A percentile compares a stretch with the other conserved stretches of the same genome.
phyloP scores from a whole-genome alignment of 2,797 vertebrate species.

The Leptoclinus maculatus region DNA sequence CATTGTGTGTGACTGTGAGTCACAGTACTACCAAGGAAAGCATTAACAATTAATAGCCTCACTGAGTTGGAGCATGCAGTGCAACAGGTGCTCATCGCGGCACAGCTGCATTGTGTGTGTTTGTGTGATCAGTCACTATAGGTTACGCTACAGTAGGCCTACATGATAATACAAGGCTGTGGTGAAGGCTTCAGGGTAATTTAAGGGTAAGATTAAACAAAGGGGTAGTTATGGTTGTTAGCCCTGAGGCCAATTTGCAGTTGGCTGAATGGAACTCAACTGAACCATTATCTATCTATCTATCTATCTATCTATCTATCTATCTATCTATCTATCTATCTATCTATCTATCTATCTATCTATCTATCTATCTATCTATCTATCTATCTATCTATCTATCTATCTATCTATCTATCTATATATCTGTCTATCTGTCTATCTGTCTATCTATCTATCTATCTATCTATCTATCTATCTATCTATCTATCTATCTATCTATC shows the following conservation, averaged over 20 bases:
- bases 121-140: constrained; percentile 48
- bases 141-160: constrained; percentile 62
- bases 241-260: not conserved
- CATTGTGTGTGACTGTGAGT: not conserved
- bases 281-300: not conserved
- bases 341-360: not conserved
- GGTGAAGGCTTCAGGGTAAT: constrained; percentile 39
- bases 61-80: constrained; percentile 78
- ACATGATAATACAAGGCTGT: constrained; percentile 46
- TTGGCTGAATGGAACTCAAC: constrained; percentile 9
- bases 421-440: not conserved
- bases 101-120: constrained; percentile 67
- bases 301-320: not conserved
- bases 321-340: not conserved
- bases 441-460: not conserved
- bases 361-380: not conserved
- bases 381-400: not conserved
- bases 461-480: not conserved
- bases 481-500: not conserved
- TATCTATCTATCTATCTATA: too few relatives aligned
- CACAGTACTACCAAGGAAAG: constrained; percentile 36
- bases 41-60: constrained; percentile 90
- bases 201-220: constrained; percentile 38
- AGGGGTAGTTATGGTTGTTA: not conserved
- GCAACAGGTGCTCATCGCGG: constrained; percentile 89